Conservation (phyloP, 1,140 invertebrate species). For the Acyrthosiphon pisum region DNA sequence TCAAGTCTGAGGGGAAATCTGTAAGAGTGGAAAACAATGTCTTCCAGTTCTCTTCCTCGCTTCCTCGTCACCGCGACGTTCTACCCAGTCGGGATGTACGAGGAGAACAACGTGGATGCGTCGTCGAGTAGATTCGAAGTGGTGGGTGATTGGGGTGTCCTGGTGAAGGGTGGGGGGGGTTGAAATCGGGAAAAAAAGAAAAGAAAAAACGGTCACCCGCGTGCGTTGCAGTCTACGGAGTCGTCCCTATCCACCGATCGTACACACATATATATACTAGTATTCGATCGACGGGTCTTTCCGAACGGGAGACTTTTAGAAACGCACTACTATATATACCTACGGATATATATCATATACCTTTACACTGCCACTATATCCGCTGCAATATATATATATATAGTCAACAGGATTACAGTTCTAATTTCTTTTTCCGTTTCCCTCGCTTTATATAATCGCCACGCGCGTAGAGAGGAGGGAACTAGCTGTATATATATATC, state of each 20-base stretch:
- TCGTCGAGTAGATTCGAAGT: neutral
- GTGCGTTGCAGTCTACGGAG: neutral
- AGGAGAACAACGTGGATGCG: neutral
- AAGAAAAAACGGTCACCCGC: conserved; percentile 39
- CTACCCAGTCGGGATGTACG: neutral
- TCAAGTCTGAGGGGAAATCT: conserved; percentile 51
- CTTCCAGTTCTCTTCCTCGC: neutral
- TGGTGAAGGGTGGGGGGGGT: neutral
- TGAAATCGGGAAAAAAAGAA: neutral
- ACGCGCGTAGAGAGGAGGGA: neutral
- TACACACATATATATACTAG: neutral
- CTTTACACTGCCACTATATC: neutral
- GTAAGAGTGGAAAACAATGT: conserved; percentile 57
- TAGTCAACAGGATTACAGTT: conserved; percentile 35
- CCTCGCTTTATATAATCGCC: conserved; percentile 47
- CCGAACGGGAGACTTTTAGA: conserved; percentile 38
- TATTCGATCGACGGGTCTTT: conserved; percentile 43
- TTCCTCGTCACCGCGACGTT: neutral
- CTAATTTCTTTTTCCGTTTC: conserved; percentile 54
- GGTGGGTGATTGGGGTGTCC: neutral
- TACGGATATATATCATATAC: neutral
- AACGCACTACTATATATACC: neutral
- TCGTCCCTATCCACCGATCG: neutral
- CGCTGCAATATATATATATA: neutral
- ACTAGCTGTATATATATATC: neutral